A percentile compares a stretch with the other conserved stretches of the same genome.
phyloP scores from a whole-genome alignment of 2,888 invertebrate species.

The Drosophila neotestacea region DNA sequence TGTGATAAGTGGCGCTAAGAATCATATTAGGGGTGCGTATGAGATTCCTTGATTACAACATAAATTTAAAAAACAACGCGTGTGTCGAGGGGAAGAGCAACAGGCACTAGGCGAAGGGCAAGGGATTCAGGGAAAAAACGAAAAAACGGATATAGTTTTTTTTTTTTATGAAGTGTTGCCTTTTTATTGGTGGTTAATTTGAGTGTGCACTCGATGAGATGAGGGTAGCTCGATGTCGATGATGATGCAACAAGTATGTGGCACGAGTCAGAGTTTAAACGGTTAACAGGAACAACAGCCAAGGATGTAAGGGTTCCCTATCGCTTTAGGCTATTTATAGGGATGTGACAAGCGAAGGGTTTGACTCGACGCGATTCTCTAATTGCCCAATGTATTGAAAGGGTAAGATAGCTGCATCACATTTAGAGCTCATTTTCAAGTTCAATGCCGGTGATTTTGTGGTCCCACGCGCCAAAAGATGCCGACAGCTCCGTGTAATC shows the following conservation, averaged over 20 bases:
- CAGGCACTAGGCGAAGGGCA: constrained; percentile 46
- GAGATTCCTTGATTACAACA: constrained; percentile 75
- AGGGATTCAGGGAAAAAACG: constrained; percentile 33
- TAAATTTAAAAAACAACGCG: constrained; percentile 64
- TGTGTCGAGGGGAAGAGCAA: constrained; percentile 49
- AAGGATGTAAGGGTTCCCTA: constrained; percentile 56
- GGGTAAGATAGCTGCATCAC: constrained; percentile 50
- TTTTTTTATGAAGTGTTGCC: constrained; percentile 74
- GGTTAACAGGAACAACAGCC: constrained; percentile 28
- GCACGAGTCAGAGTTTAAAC: neutral
- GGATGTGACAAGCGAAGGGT: constrained; percentile 47
- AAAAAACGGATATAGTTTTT: constrained; percentile 78
- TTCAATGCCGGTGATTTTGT: constrained; percentile 78
- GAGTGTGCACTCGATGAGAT: constrained; percentile 70
- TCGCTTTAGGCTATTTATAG: constrained; percentile 52
- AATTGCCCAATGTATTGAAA: constrained; percentile 75
- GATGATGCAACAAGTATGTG: constrained; percentile 68
- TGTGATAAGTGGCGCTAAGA: constrained; percentile 79
- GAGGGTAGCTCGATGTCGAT: constrained; percentile 66
- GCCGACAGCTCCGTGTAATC: constrained; percentile 57
- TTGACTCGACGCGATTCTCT: constrained; percentile 21
- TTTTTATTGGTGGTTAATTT: constrained; percentile 83
- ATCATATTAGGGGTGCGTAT: constrained; percentile 78
- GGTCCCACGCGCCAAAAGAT: constrained; percentile 69
- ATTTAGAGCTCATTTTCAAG: constrained; percentile 68